These are phyloP conservation scores for Exephanes ischioxanthus DNA, from an alignment of 2,888 invertebrate genomes.

Conservation along the genomic window DNA sequence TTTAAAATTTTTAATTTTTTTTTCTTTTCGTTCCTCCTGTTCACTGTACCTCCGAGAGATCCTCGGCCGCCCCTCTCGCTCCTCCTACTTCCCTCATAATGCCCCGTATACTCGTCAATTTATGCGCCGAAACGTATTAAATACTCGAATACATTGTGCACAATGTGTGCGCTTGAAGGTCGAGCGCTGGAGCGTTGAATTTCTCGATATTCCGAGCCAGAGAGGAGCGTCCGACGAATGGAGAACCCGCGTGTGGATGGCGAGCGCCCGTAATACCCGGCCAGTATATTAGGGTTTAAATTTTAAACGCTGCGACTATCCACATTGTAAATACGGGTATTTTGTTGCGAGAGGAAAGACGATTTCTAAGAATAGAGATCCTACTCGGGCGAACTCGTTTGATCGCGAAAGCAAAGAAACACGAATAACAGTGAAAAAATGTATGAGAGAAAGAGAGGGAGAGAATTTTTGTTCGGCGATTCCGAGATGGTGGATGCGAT, in stretches of 20 bases:
- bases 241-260: conserved; percentile 43
- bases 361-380: conserved; percentile 80
- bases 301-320: conserved; percentile 80
- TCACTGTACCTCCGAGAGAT: conserved; percentile 45
- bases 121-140: conserved; percentile 84
- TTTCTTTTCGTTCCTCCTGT: conserved; percentile 18
- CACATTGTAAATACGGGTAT: conserved; percentile 82
- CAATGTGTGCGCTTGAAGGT: conserved; percentile 62
- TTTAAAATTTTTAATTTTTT: conserved; percentile 30
- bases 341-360: conserved; percentile 71
- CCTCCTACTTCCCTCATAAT: conserved; percentile 77
- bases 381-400: conserved; percentile 62
- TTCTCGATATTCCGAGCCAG: conserved; percentile 55
- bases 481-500: conserved; percentile 41
- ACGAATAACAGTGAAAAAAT: conserved; percentile 20
- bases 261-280: conserved; percentile 58
- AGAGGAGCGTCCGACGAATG: conserved; percentile 54
- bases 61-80: conserved; percentile 63
- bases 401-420: conserved; percentile 43
- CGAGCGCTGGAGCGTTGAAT: conserved; percentile 55
- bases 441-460: conserved; percentile 3
- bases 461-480: conserved; percentile 38
- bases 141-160: conserved; percentile 75
- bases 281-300: conserved; percentile 81
- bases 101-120: conserved; percentile 84